Evolutionary conservation across 2,888 invertebrate species (phyloP).

Genomic region (Eupithecia pulchellata): DNA sequence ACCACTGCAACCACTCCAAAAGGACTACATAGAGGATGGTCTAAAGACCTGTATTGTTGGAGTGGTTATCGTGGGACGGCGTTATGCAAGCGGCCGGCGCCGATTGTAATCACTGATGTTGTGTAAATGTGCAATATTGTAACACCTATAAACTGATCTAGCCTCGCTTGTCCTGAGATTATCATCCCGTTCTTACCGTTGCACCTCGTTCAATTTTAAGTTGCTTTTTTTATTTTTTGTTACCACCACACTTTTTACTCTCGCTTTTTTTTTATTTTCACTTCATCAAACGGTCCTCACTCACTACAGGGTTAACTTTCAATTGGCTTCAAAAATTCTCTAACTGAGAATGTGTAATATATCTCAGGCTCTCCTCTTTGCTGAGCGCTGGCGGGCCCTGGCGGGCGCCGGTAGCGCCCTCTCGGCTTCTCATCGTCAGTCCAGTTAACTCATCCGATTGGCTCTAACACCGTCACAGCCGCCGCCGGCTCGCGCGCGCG

Average conservation of each 20-base stretch:
- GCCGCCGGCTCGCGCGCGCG: conserved; percentile 32
- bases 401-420: conserved; percentile 70
- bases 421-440: conserved; percentile 86
- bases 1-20: background rate
- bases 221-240: conserved; percentile 80
- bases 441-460: conserved; percentile 84
- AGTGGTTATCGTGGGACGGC: conserved; percentile 14
- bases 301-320: conserved; percentile 82
- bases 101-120: conserved; percentile 72
- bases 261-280: conserved; percentile 84
- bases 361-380: conserved; percentile 96
- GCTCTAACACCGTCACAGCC: conserved; percentile 79
- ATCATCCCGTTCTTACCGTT: conserved; percentile 84
- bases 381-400: conserved; percentile 76
- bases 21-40: conserved; percentile 10
- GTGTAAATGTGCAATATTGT: conserved; percentile 81
- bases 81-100: conserved; percentile 61
- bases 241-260: conserved; percentile 76
- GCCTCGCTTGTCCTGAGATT: conserved; percentile 84
- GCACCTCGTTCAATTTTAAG: conserved; percentile 85
- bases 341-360: conserved; percentile 82
- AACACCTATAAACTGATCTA: conserved; percentile 79
- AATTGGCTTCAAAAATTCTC: conserved; percentile 82
- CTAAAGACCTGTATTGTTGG: background rate
- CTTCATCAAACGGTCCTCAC: conserved; percentile 83